These are phyloP conservation scores for Platynereis dumerilii DNA, from an alignment of 2,888 invertebrate species.

Conservation along the genomic window DNA sequence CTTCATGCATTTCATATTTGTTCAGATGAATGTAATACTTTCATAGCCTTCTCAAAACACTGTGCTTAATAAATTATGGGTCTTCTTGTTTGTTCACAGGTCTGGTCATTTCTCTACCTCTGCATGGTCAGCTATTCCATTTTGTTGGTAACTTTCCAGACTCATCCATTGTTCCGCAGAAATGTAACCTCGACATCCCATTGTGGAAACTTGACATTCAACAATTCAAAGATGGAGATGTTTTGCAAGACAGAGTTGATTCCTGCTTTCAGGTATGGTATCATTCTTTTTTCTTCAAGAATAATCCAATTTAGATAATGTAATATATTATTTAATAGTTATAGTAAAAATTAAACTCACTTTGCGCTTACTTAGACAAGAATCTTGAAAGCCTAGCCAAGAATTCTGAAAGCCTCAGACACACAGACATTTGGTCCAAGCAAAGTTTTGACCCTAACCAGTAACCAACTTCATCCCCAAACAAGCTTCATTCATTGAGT, in stretches of 20 bases:
- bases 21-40: not conserved
- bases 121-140: constrained; percentile 1
- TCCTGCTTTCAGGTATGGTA: constrained; percentile 10
- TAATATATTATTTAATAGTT: no score
- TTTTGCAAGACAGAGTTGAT: constrained; percentile 2
- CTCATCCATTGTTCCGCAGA: not conserved
- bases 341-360: no score
- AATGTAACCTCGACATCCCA: not conserved
- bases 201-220: not conserved
- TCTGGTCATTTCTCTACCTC: constrained; percentile 15
- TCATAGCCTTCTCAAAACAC: not conserved
- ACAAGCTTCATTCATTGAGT: no score
- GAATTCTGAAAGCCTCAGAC: no score
- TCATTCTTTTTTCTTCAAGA: no score
- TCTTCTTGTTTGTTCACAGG: constrained; percentile 5
- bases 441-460: no score
- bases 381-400: no score
- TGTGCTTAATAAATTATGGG: not conserved
- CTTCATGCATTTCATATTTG: no score
- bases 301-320: no score
- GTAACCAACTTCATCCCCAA: no score
- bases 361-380: no score
- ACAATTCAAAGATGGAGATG: constrained; percentile 13
- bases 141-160: constrained; percentile 9
- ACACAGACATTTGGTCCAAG: no score